phyloP scores from a whole-genome alignment of 2,113 vertebrate genomes.

The Upupa epops region DNA sequence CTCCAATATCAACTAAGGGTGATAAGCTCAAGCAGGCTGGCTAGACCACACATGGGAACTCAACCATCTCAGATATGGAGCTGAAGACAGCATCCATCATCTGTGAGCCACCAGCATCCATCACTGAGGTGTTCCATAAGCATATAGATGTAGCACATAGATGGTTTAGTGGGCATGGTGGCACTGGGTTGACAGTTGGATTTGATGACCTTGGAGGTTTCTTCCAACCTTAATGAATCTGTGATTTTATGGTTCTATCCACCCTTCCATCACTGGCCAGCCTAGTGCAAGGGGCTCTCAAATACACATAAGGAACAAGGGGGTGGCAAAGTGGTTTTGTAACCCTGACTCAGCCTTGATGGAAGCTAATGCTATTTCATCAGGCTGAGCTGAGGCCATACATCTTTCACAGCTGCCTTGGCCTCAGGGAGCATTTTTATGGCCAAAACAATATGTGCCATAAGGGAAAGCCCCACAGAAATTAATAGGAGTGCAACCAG shows the following conservation, averaged over 20 bases:
- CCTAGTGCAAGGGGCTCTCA: not conserved
- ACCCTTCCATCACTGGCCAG: not conserved
- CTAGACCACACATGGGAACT: not conserved
- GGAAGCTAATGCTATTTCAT: not conserved
- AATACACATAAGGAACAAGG: not conserved
- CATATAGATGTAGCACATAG: no score
- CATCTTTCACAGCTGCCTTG: not conserved
- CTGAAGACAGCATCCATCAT: not conserved
- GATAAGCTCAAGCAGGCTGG: not conserved
- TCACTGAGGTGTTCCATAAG: no score
- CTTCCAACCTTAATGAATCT: no score
- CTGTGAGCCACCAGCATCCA: not conserved
- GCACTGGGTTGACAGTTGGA: no score
- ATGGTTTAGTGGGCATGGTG: no score
- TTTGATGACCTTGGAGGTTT: no score
- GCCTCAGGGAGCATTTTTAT: conserved; percentile 39
- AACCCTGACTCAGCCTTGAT: not conserved
- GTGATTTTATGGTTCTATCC: no score
- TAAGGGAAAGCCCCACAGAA: conserved; percentile 36
- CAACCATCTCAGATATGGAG: not conserved
- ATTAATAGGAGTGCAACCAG: conserved; percentile 46
- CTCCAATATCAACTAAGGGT: not conserved
- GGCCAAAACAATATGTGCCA: conserved; percentile 27
- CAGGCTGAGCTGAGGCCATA: not conserved
- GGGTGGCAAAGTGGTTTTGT: not conserved